These are phyloP conservation scores for Phylloscopus trochilus DNA, from an alignment of 2,113 vertebrate genomes.

Conservation along the genomic window DNA sequence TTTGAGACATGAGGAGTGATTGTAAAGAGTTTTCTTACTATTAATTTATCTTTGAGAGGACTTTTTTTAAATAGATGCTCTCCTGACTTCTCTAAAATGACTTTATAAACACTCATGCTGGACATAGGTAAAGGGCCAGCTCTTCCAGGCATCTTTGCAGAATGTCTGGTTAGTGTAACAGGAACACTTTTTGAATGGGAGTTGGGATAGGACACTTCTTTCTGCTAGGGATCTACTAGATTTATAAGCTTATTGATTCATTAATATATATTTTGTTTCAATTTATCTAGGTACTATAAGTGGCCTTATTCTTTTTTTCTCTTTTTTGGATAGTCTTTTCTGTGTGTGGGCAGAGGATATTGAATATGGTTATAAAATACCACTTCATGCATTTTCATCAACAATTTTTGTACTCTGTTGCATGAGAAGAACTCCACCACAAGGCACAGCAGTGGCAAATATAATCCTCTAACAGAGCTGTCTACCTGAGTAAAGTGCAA, in stretches of 20 bases:
- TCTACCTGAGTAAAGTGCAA: not conserved
- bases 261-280: not conserved
- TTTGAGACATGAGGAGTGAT: not conserved
- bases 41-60: not conserved
- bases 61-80: not conserved
- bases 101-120: not conserved
- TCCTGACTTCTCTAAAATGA: not conserved
- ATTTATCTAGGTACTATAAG: not conserved
- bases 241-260: not conserved
- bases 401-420: not conserved
- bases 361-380: not conserved
- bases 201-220: not conserved
- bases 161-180: not conserved
- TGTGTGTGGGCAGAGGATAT: not conserved
- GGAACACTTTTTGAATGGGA: not conserved
- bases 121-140: not conserved
- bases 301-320: not conserved
- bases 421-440: not conserved
- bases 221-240: not conserved
- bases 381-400: not conserved
- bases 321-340: not conserved
- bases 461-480: not conserved
- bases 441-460: not conserved
- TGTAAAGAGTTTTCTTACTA: not conserved
- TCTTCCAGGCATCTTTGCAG: not conserved